A percentile compares a stretch with the other conserved stretches of the same genome.
Conservation (phyloP, 2,113 vertebrate genomes). For the Heloderma charlesbogerti region DNA sequence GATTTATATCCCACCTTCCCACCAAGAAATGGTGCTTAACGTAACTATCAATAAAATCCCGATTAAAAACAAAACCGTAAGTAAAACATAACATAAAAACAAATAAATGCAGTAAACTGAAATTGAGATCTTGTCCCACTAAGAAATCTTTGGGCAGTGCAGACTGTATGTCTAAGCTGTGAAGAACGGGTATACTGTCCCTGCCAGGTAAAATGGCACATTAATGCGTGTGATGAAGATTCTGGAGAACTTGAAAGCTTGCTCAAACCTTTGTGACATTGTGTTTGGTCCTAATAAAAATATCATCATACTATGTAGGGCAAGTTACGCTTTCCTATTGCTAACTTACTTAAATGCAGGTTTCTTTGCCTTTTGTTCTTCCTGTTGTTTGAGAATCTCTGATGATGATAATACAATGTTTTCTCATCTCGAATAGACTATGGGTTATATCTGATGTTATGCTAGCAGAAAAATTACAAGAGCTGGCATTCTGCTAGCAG, state of each 20-base stretch:
- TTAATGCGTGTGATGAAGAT: neutral
- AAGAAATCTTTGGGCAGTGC: neutral
- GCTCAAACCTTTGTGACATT: no score
- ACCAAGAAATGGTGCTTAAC: neutral
- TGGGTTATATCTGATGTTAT: neutral
- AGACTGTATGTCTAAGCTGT: neutral
- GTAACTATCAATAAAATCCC: no score
- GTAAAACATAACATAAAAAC: no score
- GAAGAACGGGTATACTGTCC: neutral
- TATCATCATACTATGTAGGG: neutral
- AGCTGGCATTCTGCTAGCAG: no score
- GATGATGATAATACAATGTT: neutral
- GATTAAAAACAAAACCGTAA: no score
- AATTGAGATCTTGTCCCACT: neutral
- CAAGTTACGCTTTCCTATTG: neutral
- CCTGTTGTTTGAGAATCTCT: neutral
- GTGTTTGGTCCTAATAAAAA: no score
- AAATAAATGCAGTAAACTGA: neutral
- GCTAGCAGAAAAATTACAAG: no score
- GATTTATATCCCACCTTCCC: slow-evolving; percentile 48
- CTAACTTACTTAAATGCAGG: neutral
- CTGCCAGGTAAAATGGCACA: neutral
- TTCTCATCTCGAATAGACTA: neutral
- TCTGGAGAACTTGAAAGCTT: neutral
- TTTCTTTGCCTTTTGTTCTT: neutral